Evolutionary conservation across 1,140 invertebrate species (phyloP), one percentile per base, ranked within the genome.

Genomic region (Drosophila rhopaloa): DNA sequence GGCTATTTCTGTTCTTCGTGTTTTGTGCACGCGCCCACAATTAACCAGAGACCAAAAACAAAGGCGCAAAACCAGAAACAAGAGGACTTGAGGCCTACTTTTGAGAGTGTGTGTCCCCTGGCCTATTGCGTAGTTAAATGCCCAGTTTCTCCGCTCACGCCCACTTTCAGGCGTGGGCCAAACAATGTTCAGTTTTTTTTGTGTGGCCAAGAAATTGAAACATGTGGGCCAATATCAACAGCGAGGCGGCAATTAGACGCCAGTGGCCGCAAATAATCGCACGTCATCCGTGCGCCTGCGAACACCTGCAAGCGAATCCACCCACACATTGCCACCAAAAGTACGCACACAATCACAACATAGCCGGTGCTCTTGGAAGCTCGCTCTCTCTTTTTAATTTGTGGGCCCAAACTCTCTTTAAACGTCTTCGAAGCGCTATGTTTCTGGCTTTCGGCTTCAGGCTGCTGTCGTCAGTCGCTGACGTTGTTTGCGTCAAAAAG

Each of bases 381-480:
- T 70, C 53, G 24, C 44, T 41, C 38, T 51, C 44, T 44, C 50
- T 37, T 27, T 43, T 37, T 32, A 7, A 32, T 32, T 32, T 32
- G 29, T 59, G 47, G 50, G 37, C 58, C 59, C 29, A 16, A 32
- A 46, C 59, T 65, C 58, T 73, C 70, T 41, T 50, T 37, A 9
- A 44, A 44, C 73, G 55, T 67, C 62, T 67, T 62, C 29, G 60
- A 63, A 29, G 9, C 27, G 53, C 59, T 14, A 37, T 59, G 58
- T 32, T 40, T 48, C 40, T 72, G 37, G 50, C 56, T 74, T 75
- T 41, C 70, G 61, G 71, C 73, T 65, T 76, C 61, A 66, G 65
- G 65, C 74, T 82, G 75, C 83, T 88, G 83, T 88, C 83, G 83
- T 86, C 83, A 86, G 83, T 88, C 76, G 76, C 70, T 86, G 83